Base-by-base conservation (phyloP, 2,888 invertebrate species). In the Aspidiotus destructor region DNA sequence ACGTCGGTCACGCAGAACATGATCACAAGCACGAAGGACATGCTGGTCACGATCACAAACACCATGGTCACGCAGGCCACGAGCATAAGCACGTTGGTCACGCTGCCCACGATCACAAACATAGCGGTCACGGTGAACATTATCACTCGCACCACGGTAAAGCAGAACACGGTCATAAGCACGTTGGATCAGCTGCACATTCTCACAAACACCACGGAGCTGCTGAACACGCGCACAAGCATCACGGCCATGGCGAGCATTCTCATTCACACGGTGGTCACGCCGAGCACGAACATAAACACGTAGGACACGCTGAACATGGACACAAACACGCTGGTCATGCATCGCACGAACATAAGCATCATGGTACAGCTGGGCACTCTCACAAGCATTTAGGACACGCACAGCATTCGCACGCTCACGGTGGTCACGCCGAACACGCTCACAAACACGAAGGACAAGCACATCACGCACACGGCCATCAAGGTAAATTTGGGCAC, bases 161-260 rank as follows among this genome's bases (percentile, higher is more conserved):
- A 13, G 76, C 76, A 1, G 79, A 71, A 9, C 73, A 73, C 55
- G 71, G 70, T 17, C 73, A 81, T 71, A 81, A 81, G 70, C 81
- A 81, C 71, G 80, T 80, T 74, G 76, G 78, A 68, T 81, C 78
- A 57, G 78, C 79, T 71, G 75, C 80, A 76, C 72, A 76, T 8
- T 77, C 78, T 1, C 77, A 79, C 69, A 79, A 81, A 72, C 79
- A 80, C 9, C 75, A 79, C 17, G 78, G 79, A 3, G 75, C 80
- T n/a, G 76, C 76, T 1, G 79, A 72, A 2, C 74, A 74, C 60
- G 63, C 68, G 41, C 73, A 74, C 61, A 70, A 72, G 41, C 74
- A 74, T 68, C 68, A 71, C 15, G 74, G 74, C 1, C 70, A 72
- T 55, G 65, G 70, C 62, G 72, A 70, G 8, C 72, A 72, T 65